A percentile compares a stretch with the other conserved stretches of the same genome.
These are phyloP conservation scores for Stichodactyla mertensii DNA, from an alignment of 64 coral and sea anemone genomes.

Conservation along the genomic window DNA sequence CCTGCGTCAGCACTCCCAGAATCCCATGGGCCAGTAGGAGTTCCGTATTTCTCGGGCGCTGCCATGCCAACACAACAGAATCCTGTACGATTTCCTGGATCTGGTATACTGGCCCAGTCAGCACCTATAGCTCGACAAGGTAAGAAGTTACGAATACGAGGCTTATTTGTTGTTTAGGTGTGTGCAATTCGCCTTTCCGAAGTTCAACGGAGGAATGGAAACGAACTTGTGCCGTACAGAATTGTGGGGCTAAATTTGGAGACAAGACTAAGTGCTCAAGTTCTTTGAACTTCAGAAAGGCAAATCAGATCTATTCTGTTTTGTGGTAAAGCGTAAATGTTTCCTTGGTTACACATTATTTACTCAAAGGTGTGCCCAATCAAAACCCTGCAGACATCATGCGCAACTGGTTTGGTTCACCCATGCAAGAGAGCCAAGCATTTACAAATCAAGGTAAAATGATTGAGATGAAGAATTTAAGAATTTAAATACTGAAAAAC, in stretches of 20 bases:
- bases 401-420: background rate
- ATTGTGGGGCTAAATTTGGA: too few relatives aligned
- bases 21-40: background rate
- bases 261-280: too few relatives aligned
- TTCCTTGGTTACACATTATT: background rate
- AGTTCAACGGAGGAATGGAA: too few relatives aligned
- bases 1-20: background rate
- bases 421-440: constrained; percentile 7
- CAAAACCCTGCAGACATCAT: background rate
- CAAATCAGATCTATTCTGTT: too few relatives aligned
- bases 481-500: too few relatives aligned
- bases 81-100: background rate
- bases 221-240: too few relatives aligned
- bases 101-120: background rate
- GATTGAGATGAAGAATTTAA: background rate
- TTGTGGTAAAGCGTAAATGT: too few relatives aligned
- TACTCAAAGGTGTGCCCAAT: background rate
- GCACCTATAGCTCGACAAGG: background rate
- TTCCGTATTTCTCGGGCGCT: background rate
- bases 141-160: background rate
- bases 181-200: too few relatives aligned
- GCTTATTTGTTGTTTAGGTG: too few relatives aligned
- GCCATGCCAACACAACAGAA: background rate
- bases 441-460: background rate
- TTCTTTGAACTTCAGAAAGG: too few relatives aligned